A percentile compares a stretch with the other conserved stretches of the same genome.
Evolutionary conservation across 2,888 invertebrate species (phyloP).

Genomic region (Spilarctia lutea): DNA sequence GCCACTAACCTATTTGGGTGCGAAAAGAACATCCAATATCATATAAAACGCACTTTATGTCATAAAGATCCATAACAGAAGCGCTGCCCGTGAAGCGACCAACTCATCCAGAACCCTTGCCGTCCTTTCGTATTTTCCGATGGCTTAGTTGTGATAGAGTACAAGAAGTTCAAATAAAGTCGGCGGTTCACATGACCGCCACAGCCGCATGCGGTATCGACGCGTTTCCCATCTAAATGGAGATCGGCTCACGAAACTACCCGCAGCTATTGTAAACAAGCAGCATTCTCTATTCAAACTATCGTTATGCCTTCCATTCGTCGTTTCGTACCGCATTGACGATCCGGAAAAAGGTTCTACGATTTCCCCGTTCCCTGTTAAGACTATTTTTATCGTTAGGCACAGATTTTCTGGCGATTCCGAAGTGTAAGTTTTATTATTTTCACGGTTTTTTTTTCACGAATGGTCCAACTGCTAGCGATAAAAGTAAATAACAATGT

Average conservation of each 20-base stretch:
- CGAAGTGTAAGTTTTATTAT: conserved; percentile 54
- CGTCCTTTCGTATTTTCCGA: conserved; percentile 56
- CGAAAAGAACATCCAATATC: conserved; percentile 82
- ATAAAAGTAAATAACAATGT: too few relatives aligned
- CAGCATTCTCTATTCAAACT: conserved; percentile 81
- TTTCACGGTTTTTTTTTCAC: neutral
- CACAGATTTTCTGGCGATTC: conserved; percentile 64
- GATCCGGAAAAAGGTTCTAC: conserved; percentile 71
- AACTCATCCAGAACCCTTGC: conserved; percentile 65
- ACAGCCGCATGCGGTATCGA: conserved; percentile 75
- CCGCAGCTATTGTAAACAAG: conserved; percentile 84
- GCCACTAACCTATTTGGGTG: conserved; percentile 76
- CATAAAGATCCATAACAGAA: conserved; percentile 80
- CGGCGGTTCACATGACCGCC: conserved; percentile 71
- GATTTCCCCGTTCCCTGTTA: conserved; percentile 59
- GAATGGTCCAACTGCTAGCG: neutral
- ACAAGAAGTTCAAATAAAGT: conserved; percentile 60
- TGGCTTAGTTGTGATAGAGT: conserved; percentile 42
- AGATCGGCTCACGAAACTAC: conserved; percentile 81
- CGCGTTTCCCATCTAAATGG: conserved; percentile 81
- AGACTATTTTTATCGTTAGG: conserved; percentile 66
- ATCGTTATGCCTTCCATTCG: conserved; percentile 77
- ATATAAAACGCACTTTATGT: conserved; percentile 82
- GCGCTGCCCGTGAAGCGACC: conserved; percentile 69
- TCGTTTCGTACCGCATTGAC: conserved; percentile 74